A percentile compares a stretch with the other conserved stretches of the same genome.
These are phyloP conservation scores for Trypoxylon attenuatum DNA, from an alignment of 2,888 invertebrate genomes.

Conservation along the genomic window DNA sequence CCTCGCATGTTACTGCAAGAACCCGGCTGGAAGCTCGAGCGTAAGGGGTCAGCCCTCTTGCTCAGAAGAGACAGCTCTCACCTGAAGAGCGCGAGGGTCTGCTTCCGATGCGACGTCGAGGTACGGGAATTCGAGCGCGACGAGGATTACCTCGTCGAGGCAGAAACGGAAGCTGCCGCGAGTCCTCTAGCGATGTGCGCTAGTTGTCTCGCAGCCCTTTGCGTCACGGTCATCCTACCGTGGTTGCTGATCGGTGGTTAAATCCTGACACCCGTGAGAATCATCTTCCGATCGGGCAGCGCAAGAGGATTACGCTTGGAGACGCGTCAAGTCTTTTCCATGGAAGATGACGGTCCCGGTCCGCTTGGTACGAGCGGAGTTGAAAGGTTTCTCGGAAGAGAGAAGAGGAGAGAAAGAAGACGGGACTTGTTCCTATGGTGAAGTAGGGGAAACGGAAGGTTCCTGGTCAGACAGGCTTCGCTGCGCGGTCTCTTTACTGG, in stretches of 20 bases:
- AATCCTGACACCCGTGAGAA: constrained; percentile 1
- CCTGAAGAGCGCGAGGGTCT: constrained; percentile 72
- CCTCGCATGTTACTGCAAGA: constrained; percentile 69
- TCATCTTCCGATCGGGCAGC: no score
- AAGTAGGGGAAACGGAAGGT: no score
- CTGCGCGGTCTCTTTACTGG: no score
- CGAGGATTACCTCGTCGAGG: constrained; percentile 74
- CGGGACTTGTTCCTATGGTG: no score
- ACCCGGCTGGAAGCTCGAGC: constrained; percentile 71
- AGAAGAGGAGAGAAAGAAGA: no score
- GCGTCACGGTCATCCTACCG: constrained; percentile 76
- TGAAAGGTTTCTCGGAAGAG: no score
- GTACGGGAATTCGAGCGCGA: constrained; percentile 76
- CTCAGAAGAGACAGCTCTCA: constrained; percentile 68
- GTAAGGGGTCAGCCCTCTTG: constrained; percentile 68
- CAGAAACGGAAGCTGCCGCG: constrained; percentile 64
- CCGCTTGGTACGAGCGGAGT: no score
- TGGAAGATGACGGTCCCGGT: no score
- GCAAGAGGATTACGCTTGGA: no score
- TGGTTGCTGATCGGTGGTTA: constrained; percentile 76
- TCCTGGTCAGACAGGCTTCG: no score
- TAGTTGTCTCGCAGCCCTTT: constrained; percentile 76
- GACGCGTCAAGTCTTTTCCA: no score
- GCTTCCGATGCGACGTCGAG: constrained; percentile 77
- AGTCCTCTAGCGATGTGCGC: constrained; percentile 75